Evolutionary conservation across 2,113 vertebrate genomes (phyloP), one percentile per base, ranked within the genome.

Genomic region (Ochotona curzoniae): DNA sequence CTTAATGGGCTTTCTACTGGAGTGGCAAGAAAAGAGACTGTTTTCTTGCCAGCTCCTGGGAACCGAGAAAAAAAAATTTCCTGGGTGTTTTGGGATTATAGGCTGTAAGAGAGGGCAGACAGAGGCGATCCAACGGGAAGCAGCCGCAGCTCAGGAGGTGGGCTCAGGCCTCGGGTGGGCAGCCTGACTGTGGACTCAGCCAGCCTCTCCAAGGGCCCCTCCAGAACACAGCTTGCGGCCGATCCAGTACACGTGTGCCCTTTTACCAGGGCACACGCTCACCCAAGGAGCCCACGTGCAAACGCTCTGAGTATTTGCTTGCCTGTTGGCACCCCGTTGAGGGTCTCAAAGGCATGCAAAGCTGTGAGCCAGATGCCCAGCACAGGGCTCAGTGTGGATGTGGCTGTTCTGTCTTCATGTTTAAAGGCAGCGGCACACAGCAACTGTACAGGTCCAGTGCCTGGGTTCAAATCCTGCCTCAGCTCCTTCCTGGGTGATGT

Each of bases 11-110:
- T 73, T 93, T 94, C 89, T 74, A 83, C 23, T 21, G 38, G 28
- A 83, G 44, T 80, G 66, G 76, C 71, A 82, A 74, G 87, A 90
- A 87, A 71, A 44, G 51, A 84, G 60, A 44, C 87, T 78, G 74
- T 66, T 64, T 83, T 70, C 83, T 30, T 66, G 74, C 64, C 87
- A 87, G 38, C 67, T 63, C 78, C 51, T 70, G 5, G 0, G 13
- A 44, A 76, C 25, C 67, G 38, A 64, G 90, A 93, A 91, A 44
- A 93, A 91, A 44, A 83, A 93, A 82, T 83, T 89, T 64, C 69
- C 64, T 80, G 85, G 38, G 67, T 83, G 70, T 90, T 92, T 94
- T 7, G 38, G 80, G 64, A 86, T 83, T 91, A 57, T 61, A 71
- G 54, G 60, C 71, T 87, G 18, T 54, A 71, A 18, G 38, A 25